phyloP scores from a whole-genome alignment of 2,888 invertebrate genomes.

The Patella ulyssiponensis region DNA sequence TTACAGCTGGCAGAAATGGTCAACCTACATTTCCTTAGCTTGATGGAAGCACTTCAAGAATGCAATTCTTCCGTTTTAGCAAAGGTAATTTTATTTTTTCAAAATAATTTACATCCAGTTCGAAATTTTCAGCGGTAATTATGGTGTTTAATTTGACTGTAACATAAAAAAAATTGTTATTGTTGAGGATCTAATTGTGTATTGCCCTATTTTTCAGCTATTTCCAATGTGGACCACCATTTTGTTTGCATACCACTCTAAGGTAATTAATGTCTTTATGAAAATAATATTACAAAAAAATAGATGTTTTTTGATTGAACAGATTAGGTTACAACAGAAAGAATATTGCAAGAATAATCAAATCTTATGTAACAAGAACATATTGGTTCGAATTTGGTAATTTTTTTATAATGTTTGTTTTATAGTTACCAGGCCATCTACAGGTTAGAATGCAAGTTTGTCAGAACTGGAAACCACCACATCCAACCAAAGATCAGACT shows the following conservation, averaged over 20 bases:
- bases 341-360: too few species aligned
- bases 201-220: constrained; percentile 67
- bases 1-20: constrained; percentile 95
- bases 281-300: background rate
- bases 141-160: background rate
- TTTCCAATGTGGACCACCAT: constrained; percentile 97
- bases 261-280: constrained; percentile 74
- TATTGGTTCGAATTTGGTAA: too few species aligned
- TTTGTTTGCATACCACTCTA: constrained; percentile 89
- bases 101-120: too few species aligned
- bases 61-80: constrained; percentile 93
- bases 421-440: constrained; percentile 89
- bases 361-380: too few species aligned
- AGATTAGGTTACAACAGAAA: too few species aligned
- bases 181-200: background rate
- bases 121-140: too few species aligned
- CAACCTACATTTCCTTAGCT: constrained; percentile 93
- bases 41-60: constrained; percentile 94
- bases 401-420: background rate
- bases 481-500: constrained; percentile 68
- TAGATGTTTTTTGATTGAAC: too few species aligned
- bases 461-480: constrained; percentile 83
- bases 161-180: background rate
- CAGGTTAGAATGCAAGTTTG: constrained; percentile 89
- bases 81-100: constrained; percentile 76